Evolutionary conservation across 2,797 vertebrate species (phyloP).

Genomic region (Cygnus olor): DNA sequence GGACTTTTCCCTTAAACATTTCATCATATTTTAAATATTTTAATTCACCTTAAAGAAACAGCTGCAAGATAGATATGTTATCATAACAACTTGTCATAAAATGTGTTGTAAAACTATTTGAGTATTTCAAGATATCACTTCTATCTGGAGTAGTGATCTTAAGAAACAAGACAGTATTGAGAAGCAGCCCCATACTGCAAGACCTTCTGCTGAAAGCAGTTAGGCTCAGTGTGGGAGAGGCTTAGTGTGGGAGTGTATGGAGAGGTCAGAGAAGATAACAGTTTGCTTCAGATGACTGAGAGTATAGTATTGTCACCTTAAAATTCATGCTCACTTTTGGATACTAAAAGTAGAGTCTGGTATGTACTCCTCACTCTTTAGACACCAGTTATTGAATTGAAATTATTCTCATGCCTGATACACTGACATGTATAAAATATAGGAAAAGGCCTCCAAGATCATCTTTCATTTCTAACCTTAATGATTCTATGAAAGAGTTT

Average conservation of each 20-base stretch:
- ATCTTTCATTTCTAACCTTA: too few species aligned
- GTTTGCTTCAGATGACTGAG: not conserved
- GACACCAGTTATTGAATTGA: not conserved
- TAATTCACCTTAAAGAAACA: not conserved
- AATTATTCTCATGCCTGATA: not conserved
- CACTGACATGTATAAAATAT: not conserved
- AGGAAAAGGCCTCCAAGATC: not conserved
- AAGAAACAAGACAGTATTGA: not conserved
- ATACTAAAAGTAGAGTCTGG: not conserved
- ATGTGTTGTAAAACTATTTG: not conserved
- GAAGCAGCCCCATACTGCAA: not conserved
- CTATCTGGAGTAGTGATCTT: not conserved
- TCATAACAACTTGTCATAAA: not conserved
- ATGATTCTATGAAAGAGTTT: not conserved
- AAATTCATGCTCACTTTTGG: not conserved
- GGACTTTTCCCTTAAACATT: not conserved
- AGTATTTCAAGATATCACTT: not conserved
- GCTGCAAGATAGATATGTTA: not conserved
- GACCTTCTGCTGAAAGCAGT: not conserved
- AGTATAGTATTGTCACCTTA: not conserved
- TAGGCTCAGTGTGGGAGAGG: not conserved
- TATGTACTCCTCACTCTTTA: not conserved
- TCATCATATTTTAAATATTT: not conserved
- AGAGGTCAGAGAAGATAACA: not conserved
- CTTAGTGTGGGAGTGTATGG: rapidly evolving